Evolutionary conservation across 2,797 vertebrate genomes (phyloP).

Genomic region (Gadopsis bispinosus): DNA sequence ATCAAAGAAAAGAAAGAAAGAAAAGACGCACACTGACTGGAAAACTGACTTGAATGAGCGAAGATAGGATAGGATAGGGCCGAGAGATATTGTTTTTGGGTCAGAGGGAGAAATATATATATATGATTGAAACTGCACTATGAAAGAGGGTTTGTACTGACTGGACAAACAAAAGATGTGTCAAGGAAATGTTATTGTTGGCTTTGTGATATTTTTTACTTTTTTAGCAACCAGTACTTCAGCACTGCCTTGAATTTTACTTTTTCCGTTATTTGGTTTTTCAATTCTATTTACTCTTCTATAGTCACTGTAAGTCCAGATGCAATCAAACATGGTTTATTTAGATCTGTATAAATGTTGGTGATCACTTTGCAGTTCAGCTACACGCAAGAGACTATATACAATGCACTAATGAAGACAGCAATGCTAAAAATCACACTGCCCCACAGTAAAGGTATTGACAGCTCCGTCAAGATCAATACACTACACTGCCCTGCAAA

Average conservation of each 20-base stretch:
- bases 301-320: slow-evolving; percentile 88
- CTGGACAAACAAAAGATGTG: slow-evolving; percentile 83
- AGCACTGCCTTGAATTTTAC: slow-evolving; percentile 88
- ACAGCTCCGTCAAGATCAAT: slow-evolving; percentile 78
- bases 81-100: slow-evolving; percentile 73
- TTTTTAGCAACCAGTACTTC: slow-evolving; percentile 89
- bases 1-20: slow-evolving; percentile 79
- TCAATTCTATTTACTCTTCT: slow-evolving; percentile 84
- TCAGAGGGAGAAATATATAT: slow-evolving; percentile 81
- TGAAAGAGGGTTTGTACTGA: slow-evolving; percentile 83
- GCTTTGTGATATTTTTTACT: slow-evolving; percentile 87
- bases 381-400: slow-evolving; percentile 83
- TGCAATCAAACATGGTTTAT: slow-evolving; percentile 84
- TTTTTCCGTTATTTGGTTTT: slow-evolving; percentile 79
- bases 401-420: slow-evolving; percentile 85
- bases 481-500: slow-evolving; percentile 86
- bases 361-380: slow-evolving; percentile 83
- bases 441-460: slow-evolving; percentile 82
- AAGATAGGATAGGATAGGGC: slow-evolving; percentile 72
- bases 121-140: slow-evolving; percentile 87
- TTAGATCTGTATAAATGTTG: slow-evolving; percentile 83
- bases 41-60: slow-evolving; percentile 85
- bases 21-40: slow-evolving; percentile 84
- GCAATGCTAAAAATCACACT: slow-evolving; percentile 81
- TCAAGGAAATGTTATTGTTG: slow-evolving; percentile 84